A percentile compares a stretch with the other conserved stretches of the same genome.
These are phyloP conservation scores for Microctonus hyperodae DNA, from an alignment of 2,888 invertebrate genomes.

Conservation along the genomic window DNA sequence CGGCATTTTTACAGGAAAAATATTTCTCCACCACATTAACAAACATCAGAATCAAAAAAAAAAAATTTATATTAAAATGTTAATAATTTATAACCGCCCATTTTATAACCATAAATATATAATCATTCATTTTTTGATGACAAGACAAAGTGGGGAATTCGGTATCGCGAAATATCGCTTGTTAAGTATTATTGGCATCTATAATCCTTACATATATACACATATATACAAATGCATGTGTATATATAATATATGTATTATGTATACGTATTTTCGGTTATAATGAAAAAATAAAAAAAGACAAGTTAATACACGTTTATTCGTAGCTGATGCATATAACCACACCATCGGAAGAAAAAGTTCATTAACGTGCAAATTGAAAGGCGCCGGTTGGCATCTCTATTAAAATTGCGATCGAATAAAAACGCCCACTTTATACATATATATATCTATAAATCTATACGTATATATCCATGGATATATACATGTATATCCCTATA, in stretches of 20 bases:
- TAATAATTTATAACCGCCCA: too few relatives aligned
- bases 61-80: too few relatives aligned
- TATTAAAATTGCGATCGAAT: conserved; percentile 36
- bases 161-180: background rate
- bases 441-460: background rate
- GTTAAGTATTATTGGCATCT: background rate
- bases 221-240: too few relatives aligned
- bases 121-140: background rate
- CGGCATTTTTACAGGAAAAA: too few relatives aligned
- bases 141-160: background rate
- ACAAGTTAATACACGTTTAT: background rate
- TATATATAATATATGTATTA: too few relatives aligned
- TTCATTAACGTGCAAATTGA: conserved; percentile 55
- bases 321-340: background rate
- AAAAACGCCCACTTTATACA: conserved; percentile 10
- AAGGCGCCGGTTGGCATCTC: conserved; percentile 41
- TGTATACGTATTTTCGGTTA: background rate
- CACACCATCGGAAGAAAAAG: conserved; percentile 29
- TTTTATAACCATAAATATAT: background rate
- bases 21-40: too few relatives aligned
- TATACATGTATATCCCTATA: too few relatives aligned
- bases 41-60: too few relatives aligned
- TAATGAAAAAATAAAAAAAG: background rate
- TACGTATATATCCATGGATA: too few relatives aligned
- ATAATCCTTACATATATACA: conserved; percentile 2